These are phyloP conservation scores for Rhagoletis zephyria DNA, from an alignment of 1,140 invertebrate species.

Conservation along the genomic window DNA sequence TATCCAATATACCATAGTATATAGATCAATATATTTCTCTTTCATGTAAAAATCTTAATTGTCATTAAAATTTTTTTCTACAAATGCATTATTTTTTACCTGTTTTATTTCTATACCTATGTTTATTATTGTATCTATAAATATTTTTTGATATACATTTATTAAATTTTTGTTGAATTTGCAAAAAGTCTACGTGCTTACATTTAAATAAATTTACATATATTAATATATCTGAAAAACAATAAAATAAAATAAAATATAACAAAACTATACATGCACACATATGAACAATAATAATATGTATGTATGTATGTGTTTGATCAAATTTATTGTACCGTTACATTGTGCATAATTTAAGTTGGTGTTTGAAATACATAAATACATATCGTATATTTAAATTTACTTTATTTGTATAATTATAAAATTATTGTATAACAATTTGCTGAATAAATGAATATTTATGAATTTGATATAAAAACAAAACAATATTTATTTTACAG, in stretches of 20 bases:
- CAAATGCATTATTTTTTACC: not conserved
- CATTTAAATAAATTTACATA: not conserved
- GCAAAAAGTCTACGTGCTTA: not conserved
- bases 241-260: not conserved
- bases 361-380: conserved; percentile 23
- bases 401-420: conserved; percentile 26
- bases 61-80: not conserved
- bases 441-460: conserved; percentile 50
- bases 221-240: not conserved
- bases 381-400: conserved; percentile 26
- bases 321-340: conserved; percentile 32
- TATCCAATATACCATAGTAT: not conserved
- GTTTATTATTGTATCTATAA: not conserved
- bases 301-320: not conserved
- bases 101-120: not conserved
- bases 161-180: conserved; percentile 1
- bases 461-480: conserved; percentile 40
- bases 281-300: not conserved
- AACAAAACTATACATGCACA: not conserved
- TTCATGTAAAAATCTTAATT: not conserved
- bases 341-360: conserved; percentile 30
- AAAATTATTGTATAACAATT: conserved; percentile 40
- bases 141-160: not conserved
- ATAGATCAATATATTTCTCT: not conserved
- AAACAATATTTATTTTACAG: not conserved